Base-by-base conservation (phyloP, 2,797 vertebrate species). In the Takifugu ocellatus region DNA sequence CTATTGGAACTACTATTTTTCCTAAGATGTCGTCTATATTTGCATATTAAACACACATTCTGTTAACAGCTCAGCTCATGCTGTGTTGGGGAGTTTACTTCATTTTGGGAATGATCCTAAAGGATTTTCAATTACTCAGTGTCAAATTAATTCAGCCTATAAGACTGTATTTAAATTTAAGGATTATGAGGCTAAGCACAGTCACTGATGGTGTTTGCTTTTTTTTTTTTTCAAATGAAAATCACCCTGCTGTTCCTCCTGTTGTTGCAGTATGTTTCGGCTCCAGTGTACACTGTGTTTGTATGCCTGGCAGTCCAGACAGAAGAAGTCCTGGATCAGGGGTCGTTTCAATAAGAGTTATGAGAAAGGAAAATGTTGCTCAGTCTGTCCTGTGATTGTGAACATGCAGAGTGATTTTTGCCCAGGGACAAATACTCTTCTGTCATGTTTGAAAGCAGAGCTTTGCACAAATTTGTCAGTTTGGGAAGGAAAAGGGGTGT, bases 301-400 rank as follows among this genome's bases (percentile, higher is more conserved):
- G 12, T 4, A 14, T 39, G 14, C 0, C 36, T 39, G 36, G 2
- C 36, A 14, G 36, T 14, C 36, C 36, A 14, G 36, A 33, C 62
- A 59, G 44, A n/a, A 21, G 78, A 62, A 84, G 66, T 72, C 71
- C 87, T 66, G 26, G 82, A 79, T 43, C 54, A 36, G 56, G 62
- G 59, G 56, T 65, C 63, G 66, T 78, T 70, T 70, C 74, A 42
- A 68, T 75, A 77, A 79, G 68, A 72, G 62, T 59, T 44, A 36
- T 43, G 54, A 63, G 59, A 51, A 67, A 76, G 62, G 27, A 43
- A 51, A 49, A 21, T 49, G 63, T 12, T 57, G 68, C 45, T 59
- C 42, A 27, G 63, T 73, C 49, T 62, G 14, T 73, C 61, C 49
- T 61, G 66, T 56, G 26, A 64, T 45, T 39, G 5, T 17, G 10